Evolutionary conservation across 1,140 invertebrate species (phyloP), one percentile per base, ranked within the genome.

Genomic region (Antheraea pernyi): DNA sequence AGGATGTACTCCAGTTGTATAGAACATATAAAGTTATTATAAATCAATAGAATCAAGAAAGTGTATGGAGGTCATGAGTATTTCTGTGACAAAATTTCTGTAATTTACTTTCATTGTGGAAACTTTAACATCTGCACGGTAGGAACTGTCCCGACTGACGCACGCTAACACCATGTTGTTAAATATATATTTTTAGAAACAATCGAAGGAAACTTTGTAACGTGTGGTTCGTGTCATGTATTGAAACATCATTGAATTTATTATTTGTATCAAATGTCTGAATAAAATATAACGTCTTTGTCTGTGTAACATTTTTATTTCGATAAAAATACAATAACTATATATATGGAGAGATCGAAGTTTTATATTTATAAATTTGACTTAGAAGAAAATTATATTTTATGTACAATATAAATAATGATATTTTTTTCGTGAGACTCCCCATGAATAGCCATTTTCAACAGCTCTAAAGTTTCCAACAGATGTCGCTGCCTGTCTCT

Each of bases 401-500:
- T 30, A 30, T 30, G 22, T 30, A 30, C 22, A 30, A 30, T 42
- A 42, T 42, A 3, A 9, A 11, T 42, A 42, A 42, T 42, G 7
- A 42, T 42, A 42, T 42, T 3, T 42, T 42, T 42, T 9, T 42
- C 39, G 7, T 7, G 39, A 42, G 7, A 42, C 39, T 42, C 7
- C 7, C 16, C 5, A 53, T 6, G n/a, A n/a, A 10, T 53, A 10
- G 6, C 9, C 9, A 9, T 53, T 13, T 53, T 16, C 46, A 53
- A 13, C 46, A 16, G 46, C 0, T n/a, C 19, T 8, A 22, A 61
- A 30, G 8, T 61, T 61, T 42, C 2, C 63, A 18, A 65, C 39
- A 78, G 82, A 76, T 74, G 79, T 83, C 76, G 72, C 74, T 70
- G 66, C 65, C 37, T 71, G 13, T 19, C 22, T 6, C 13, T 83